Evolutionary conservation across 2,888 invertebrate species (phyloP).

Genomic region (Leptinotarsa rubiginosa): DNA sequence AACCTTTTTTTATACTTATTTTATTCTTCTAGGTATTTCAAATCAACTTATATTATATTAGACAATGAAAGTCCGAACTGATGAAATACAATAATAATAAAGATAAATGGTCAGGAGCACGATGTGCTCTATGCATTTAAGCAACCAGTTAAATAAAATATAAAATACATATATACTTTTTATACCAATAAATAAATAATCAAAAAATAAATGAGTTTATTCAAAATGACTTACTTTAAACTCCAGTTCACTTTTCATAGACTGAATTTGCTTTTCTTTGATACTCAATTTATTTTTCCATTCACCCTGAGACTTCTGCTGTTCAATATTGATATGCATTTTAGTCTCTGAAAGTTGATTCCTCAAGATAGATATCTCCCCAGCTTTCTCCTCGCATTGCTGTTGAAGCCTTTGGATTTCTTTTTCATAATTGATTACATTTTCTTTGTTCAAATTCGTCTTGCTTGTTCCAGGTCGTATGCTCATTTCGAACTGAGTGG

Average conservation of each 20-base stretch:
- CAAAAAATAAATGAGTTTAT: not conserved
- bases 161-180: no score
- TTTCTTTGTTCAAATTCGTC: constrained; percentile 30
- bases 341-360: constrained; percentile 69
- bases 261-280: constrained; percentile 66
- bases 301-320: constrained; percentile 66
- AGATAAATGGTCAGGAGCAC: no score
- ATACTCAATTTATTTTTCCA: constrained; percentile 68
- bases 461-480: constrained; percentile 37
- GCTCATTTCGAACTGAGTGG: constrained; percentile 42
- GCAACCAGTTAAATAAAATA: no score
- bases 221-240: constrained; percentile 67
- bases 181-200: no score
- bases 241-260: constrained; percentile 69
- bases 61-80: no score
- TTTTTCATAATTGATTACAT: constrained; percentile 42
- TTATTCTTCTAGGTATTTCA: no score
- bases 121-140: no score
- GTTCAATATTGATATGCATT: constrained; percentile 65
- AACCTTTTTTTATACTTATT: no score
- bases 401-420: constrained; percentile 60
- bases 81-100: no score
- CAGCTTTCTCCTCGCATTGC: constrained; percentile 71
- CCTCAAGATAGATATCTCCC: constrained; percentile 71
- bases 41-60: no score